Evolutionary conservation across 23 tunicate species (phyloP), one percentile per base, ranked within the genome.

Genomic region (Halocynthia roretzi): DNA sequence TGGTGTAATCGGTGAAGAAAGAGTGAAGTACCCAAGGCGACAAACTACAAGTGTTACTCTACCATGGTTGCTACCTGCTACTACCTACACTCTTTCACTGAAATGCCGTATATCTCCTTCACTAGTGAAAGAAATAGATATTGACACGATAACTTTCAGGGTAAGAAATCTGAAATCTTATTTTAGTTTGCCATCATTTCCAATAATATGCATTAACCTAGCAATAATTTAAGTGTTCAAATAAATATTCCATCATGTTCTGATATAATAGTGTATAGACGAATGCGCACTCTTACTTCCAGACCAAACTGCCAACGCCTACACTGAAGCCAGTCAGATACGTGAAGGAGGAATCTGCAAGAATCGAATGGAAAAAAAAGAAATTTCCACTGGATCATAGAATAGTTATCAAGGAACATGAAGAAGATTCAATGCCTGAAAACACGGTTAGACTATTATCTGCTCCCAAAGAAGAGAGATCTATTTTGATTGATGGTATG

Each of bases 281-380:
- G 4, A 31, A 31, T 31, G 44, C 44, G 4, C 4, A 31, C 44
- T 1, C 44, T 31, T 31, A 31, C 44, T 31, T 31, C 22, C 22
- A 74, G 78, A 50, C 78, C 10, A 53, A 53, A 56, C 56, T 74
- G 19, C 78, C 78, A n/a, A 11, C 78, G 12, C 78, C 78, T 8
- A 7, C 18, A 10, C 10, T 74, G 17, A 74, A 74, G 56, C 78
- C 78, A 54, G 78, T 74, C 17, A 74, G 60, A 53, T 15, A 19
- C 31, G 56, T 53, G 18, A 64, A 18, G 14, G 64, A 52, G 21
- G 55, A 74, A 22, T 18, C 78, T 19, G 78, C 78, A 10, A 54
- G 20, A 7, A 74, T 74, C 21, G 60, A 74, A 2, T 74, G 78
- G 78, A 54, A 48, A 54, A 53, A 54, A 44, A 52, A 22, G 19